These are phyloP conservation scores for Encarsia formosa DNA, from an alignment of 2,888 invertebrate species.

Conservation along the genomic window DNA sequence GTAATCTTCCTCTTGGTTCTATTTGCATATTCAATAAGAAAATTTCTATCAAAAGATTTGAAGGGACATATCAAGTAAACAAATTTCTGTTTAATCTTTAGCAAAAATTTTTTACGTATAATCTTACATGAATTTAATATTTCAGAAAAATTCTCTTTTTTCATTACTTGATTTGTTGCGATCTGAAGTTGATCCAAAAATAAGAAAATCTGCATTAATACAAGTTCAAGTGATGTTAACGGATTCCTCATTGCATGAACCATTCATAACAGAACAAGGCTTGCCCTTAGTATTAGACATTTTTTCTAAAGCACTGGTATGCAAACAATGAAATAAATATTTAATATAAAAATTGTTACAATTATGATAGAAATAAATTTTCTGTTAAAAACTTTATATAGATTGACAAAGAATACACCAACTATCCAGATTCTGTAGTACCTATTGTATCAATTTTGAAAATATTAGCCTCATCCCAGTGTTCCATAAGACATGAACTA, in stretches of 20 bases:
- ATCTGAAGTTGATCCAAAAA: constrained; percentile 59
- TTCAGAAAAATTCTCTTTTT: constrained; percentile 53
- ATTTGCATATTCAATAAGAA: constrained; percentile 48
- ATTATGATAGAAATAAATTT: not conserved
- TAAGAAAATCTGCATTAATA: constrained; percentile 64
- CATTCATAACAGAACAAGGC: constrained; percentile 60
- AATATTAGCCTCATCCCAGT: constrained; percentile 54
- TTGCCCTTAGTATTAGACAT: constrained; percentile 54
- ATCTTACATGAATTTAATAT: constrained; percentile 14
- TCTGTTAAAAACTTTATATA: constrained; percentile 33
- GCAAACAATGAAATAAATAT: not conserved
- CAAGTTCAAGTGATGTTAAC: constrained; percentile 66
- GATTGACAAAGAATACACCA: constrained; percentile 51
- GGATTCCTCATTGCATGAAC: constrained; percentile 59
- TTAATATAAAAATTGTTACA: not conserved
- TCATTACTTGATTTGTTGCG: constrained; percentile 43
- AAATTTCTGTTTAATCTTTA: no score
- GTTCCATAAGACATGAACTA: constrained; percentile 58
- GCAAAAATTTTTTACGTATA: not conserved
- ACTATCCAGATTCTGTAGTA: constrained; percentile 56
- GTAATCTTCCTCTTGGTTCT: constrained; percentile 51
- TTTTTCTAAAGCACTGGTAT: constrained; percentile 51
- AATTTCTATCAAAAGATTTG: constrained; percentile 33
- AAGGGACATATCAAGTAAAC: constrained; percentile 46
- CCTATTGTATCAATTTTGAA: constrained; percentile 54